Conservation (phyloP, 2,113 vertebrate species). For the Antechinus stuartii region DNA sequence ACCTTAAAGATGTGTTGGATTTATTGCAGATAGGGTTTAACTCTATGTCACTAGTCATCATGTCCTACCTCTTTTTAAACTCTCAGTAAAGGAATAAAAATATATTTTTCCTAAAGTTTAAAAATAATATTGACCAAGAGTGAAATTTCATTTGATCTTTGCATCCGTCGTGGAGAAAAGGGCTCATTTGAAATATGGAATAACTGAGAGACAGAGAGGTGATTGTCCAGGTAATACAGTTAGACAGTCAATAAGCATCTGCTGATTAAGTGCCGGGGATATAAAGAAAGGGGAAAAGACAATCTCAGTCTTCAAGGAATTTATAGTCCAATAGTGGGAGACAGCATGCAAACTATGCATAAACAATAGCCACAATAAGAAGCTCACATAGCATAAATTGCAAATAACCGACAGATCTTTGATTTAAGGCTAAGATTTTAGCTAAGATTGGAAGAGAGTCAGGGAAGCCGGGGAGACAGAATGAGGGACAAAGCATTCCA, state of each 20-base stretch:
- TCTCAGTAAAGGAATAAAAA: too few relatives aligned
- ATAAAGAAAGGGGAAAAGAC: not conserved
- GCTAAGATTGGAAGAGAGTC: not conserved
- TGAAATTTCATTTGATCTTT: too few relatives aligned
- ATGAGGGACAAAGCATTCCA: not conserved
- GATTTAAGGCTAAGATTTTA: not conserved
- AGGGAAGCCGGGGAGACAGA: not conserved
- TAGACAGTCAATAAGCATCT: not conserved
- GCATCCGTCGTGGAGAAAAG: too few relatives aligned
- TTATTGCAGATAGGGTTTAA: too few relatives aligned
- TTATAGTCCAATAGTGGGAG: not conserved
- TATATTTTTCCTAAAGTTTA: too few relatives aligned
- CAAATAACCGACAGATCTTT: not conserved
- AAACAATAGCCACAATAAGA: too few relatives aligned
- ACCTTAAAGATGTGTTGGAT: too few relatives aligned
- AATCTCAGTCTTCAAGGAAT: not conserved
- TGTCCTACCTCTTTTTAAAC: too few relatives aligned
- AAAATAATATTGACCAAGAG: not conserved
- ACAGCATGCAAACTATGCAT: not conserved
- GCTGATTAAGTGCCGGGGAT: not conserved
- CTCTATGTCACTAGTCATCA: too few relatives aligned
- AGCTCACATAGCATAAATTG: not conserved
- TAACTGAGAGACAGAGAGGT: not conserved
- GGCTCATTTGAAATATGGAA: not conserved
- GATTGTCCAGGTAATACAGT: not conserved